These are phyloP conservation scores for Aplochiton taeniatus DNA, from an alignment of 2,797 vertebrate species.

Conservation along the genomic window DNA sequence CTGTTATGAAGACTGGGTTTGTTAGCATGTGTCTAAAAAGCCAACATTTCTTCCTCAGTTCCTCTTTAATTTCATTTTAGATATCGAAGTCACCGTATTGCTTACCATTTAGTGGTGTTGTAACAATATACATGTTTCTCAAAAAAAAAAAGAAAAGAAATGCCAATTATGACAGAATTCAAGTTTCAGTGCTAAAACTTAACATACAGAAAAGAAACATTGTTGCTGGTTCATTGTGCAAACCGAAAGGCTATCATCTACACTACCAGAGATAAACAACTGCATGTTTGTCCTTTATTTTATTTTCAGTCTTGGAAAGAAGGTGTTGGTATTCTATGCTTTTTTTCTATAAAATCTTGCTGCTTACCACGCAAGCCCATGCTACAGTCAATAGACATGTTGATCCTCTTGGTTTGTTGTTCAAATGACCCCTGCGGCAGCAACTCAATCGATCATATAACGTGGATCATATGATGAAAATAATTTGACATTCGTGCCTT, in stretches of 20 bases:
- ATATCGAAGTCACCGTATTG: constrained; percentile 48
- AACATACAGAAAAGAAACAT: too few species aligned
- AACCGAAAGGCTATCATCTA: background rate
- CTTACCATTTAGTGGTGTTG: constrained; percentile 43
- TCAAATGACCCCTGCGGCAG: constrained; percentile 14
- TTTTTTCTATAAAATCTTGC: constrained; percentile 25
- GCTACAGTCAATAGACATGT: constrained; percentile 31
- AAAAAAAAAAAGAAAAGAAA: constrained; percentile 27
- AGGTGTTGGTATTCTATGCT: constrained; percentile 23
- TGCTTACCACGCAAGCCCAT: constrained; percentile 36
- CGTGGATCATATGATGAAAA: constrained; percentile 20
- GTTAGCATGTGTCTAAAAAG: constrained; percentile 14
- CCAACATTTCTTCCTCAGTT: constrained; percentile 27
- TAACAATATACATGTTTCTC: constrained; percentile 11
- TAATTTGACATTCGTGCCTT: constrained; percentile 16
- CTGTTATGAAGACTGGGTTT: constrained; percentile 8
- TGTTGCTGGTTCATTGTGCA: too few species aligned
- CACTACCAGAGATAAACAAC: background rate
- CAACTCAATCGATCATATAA: constrained; percentile 16
- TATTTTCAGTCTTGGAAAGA: constrained; percentile 5
- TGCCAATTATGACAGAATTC: constrained; percentile 77
- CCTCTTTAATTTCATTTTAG: background rate
- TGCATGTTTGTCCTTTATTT: background rate
- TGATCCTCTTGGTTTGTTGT: constrained; percentile 9
- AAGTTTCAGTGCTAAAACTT: constrained; percentile 73